Conservation (phyloP, 2,113 vertebrate species). For the Excalfactoria chinensis region DNA sequence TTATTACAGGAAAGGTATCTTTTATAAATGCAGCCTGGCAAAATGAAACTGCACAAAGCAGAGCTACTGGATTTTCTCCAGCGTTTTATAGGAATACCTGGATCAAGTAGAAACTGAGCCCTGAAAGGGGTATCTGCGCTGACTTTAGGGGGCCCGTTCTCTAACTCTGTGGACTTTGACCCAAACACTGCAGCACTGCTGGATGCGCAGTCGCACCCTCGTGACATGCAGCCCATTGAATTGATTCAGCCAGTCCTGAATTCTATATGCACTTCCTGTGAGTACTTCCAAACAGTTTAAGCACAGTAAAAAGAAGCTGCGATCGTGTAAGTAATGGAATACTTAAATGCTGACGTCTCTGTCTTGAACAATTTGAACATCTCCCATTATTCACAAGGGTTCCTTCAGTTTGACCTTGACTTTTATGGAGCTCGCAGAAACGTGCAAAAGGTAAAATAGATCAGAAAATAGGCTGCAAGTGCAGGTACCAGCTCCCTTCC, state of each 20-base stretch:
- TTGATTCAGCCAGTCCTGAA: not conserved
- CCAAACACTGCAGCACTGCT: not conserved
- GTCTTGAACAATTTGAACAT: not conserved
- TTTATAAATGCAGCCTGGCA: constrained; percentile 25
- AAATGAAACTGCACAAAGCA: not conserved
- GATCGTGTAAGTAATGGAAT: not conserved
- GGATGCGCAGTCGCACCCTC: not conserved
- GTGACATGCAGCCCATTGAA: not conserved
- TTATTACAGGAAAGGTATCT: not conserved
- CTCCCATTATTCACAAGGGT: not conserved
- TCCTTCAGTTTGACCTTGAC: constrained; percentile 3
- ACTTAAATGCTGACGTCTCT: not conserved
- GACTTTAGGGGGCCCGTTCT: not conserved
- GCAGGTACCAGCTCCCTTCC: not conserved
- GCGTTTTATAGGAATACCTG: not conserved
- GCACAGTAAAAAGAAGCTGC: not conserved
- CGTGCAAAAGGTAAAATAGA: not conserved
- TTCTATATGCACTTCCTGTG: not conserved
- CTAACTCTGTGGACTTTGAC: not conserved
- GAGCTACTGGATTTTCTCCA: constrained; percentile 16
- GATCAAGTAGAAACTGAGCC: not conserved
- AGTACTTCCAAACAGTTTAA: not conserved
- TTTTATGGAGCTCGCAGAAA: not conserved
- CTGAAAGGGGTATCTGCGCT: not conserved
- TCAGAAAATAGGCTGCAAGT: not conserved